phyloP scores from a whole-genome alignment of 2,888 invertebrate genomes.

The Meiosimyza platycephala region DNA sequence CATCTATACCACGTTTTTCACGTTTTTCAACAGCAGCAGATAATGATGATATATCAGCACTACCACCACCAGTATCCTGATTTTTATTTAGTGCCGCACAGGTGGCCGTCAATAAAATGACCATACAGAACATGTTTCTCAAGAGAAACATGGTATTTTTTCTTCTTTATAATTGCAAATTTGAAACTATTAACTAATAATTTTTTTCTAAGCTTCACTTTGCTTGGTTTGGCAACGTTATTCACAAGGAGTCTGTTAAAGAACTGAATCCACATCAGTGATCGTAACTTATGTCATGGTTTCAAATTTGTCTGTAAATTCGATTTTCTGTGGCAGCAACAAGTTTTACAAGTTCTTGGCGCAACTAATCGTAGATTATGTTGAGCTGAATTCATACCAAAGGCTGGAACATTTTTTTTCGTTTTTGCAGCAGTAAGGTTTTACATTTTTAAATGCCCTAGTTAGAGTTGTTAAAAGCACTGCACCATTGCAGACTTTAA shows the following conservation, averaged over 20 bases:
- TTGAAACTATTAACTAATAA: neutral
- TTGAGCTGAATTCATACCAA: no score
- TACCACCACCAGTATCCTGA: neutral
- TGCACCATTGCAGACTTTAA: no score
- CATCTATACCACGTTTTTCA: constrained; percentile 52
- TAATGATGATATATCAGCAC: neutral
- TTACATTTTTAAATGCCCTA: no score
- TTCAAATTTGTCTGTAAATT: neutral
- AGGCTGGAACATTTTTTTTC: no score
- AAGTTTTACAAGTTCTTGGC: constrained; percentile 35
- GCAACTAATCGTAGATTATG: no score
- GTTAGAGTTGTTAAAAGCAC: no score
- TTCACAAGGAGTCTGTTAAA: constrained; percentile 30
- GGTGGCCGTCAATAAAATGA: neutral
- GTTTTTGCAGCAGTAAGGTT: no score
- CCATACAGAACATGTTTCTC: neutral
- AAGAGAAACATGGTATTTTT: neutral
- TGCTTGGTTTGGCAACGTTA: neutral
- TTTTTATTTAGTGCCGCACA: neutral
- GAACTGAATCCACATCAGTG: constrained; percentile 23
- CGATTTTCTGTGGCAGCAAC: constrained; percentile 24
- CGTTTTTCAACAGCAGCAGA: constrained; percentile 38
- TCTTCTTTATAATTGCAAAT: neutral
- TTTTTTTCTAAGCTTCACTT: neutral
- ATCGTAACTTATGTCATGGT: constrained; percentile 1